Evolutionary conservation across 2,113 vertebrate species (phyloP).

Genomic region (Aythya baeri): DNA sequence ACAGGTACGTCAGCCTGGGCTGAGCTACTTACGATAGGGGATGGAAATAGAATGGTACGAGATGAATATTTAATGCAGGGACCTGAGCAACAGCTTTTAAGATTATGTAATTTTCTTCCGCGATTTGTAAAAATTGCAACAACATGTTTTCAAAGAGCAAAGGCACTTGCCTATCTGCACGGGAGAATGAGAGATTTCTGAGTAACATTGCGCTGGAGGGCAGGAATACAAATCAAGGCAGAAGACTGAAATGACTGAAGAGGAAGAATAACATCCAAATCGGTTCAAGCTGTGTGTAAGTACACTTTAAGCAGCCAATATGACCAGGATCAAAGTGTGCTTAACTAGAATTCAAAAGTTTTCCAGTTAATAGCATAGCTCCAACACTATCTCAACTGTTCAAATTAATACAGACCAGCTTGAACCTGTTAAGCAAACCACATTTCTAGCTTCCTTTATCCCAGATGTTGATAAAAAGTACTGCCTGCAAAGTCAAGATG

Average conservation of each 20-base stretch:
- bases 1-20: not conserved
- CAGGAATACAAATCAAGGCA: not conserved
- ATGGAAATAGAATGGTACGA: not conserved
- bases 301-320: not conserved
- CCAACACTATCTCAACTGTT: not conserved
- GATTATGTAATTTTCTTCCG: not conserved
- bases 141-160: not conserved
- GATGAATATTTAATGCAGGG: not conserved
- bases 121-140: not conserved
- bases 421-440: not conserved
- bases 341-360: not conserved
- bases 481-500: not conserved
- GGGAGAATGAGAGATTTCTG: not conserved
- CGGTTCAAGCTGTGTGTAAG: not conserved
- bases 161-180: not conserved
- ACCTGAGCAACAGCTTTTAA: not conserved
- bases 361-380: not conserved
- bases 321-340: not conserved
- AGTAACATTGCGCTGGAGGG: not conserved
- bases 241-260: not conserved
- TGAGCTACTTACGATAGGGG: not conserved
- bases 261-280: not conserved
- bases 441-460: not conserved
- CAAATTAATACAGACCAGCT: not conserved
- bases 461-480: not conserved